These are phyloP conservation scores for Lipophrys pholis DNA, from an alignment of 2,113 vertebrate species.

Conservation along the genomic window DNA sequence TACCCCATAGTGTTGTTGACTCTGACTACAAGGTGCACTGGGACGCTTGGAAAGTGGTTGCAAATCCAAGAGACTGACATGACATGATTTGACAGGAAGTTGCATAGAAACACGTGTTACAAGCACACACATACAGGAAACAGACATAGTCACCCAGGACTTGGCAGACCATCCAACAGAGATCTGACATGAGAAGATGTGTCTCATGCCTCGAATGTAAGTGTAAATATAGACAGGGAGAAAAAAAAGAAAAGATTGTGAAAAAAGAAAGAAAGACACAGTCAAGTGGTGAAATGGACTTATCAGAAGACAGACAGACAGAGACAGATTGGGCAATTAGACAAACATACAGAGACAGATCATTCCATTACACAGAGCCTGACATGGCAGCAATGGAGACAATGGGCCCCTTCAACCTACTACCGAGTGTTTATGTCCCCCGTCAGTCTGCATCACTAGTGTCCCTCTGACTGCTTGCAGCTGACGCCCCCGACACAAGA, in stretches of 20 bases:
- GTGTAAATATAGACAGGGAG: slow-evolving; percentile 3
- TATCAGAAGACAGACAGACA: slow-evolving; percentile 60
- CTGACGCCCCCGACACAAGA: slow-evolving; percentile 45
- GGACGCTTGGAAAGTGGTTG: background rate
- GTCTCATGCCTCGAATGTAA: slow-evolving; percentile 3
- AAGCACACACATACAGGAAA: slow-evolving; percentile 8
- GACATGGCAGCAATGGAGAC: slow-evolving; percentile 65
- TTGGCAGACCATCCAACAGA: slow-evolving; percentile 9
- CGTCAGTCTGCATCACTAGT: slow-evolving; percentile 77
- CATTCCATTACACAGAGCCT: slow-evolving; percentile 69
- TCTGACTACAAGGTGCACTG: background rate
- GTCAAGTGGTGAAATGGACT: slow-evolving; percentile 46
- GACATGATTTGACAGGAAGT: slow-evolving; percentile 3
- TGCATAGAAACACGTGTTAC: background rate
- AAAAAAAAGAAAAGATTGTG: background rate
- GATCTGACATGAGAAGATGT: slow-evolving; percentile 19
- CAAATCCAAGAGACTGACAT: background rate
- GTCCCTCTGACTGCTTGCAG: slow-evolving; percentile 78
- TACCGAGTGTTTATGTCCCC: slow-evolving; percentile 76
- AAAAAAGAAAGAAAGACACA: slow-evolving; percentile 18
- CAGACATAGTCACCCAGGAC: slow-evolving; percentile 2
- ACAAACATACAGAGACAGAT: slow-evolving; percentile 70
- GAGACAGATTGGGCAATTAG: slow-evolving; percentile 74
- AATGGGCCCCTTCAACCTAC: slow-evolving; percentile 76
- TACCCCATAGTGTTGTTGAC: too few species aligned